Evolutionary conservation across 2,888 invertebrate species (phyloP).

Genomic region (Cistogaster globosa): DNA sequence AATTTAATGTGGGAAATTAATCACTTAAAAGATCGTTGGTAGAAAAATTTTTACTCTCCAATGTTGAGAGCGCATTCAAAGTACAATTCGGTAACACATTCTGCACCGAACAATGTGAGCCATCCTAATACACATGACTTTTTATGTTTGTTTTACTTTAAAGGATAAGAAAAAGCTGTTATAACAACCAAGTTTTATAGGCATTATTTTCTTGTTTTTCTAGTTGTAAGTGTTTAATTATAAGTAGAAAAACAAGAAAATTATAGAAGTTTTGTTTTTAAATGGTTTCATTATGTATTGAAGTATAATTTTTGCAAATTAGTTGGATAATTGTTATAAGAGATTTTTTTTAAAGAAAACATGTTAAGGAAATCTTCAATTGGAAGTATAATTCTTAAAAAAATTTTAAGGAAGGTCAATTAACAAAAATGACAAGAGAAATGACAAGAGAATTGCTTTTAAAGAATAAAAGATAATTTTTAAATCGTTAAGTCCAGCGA

Average conservation of each 20-base stretch:
- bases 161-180: conserved; percentile 43
- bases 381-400: neutral
- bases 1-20: too few species aligned
- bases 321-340: conserved; percentile 49
- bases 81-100: neutral
- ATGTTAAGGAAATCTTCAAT: neutral
- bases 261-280: conserved; percentile 42
- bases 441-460: too few species aligned
- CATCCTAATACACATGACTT: neutral
- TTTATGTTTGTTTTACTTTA: neutral
- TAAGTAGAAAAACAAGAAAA: conserved; percentile 36
- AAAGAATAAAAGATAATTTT: too few species aligned
- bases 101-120: neutral
- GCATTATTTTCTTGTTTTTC: conserved; percentile 1
- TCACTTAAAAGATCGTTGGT: too few species aligned
- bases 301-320: conserved; percentile 67
- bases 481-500: too few species aligned
- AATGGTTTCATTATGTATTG: conserved; percentile 26
- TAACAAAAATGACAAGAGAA: too few species aligned
- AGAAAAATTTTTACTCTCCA: too few species aligned
- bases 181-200: conserved; percentile 10
- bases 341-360: conserved; percentile 3
- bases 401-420: neutral
- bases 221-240: neutral
- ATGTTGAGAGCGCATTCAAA: too few species aligned